A percentile compares a stretch with the other conserved stretches of the same genome.
Conservation (phyloP, 2,113 vertebrate genomes). For the Syngnathus floridae region DNA sequence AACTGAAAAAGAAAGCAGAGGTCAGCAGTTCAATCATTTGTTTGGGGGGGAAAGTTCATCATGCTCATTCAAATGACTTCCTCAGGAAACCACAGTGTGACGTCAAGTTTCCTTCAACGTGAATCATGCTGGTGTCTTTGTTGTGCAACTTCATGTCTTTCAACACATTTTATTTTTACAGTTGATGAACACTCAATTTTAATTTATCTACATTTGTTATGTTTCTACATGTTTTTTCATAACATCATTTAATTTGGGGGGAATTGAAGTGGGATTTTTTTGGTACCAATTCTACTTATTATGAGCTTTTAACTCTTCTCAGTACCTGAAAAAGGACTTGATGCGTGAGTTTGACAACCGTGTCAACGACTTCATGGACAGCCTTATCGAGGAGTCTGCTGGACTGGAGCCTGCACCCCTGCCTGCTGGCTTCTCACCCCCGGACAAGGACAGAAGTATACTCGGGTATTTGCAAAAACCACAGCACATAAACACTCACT, state of each 20-base stretch:
- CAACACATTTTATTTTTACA: background rate
- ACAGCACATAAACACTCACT: background rate
- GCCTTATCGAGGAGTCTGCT: slow-evolving; percentile 80
- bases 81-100: background rate
- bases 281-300: background rate
- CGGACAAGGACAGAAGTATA: slow-evolving; percentile 77
- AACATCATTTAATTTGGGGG: background rate
- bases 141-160: background rate
- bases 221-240: background rate
- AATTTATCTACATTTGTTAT: background rate
- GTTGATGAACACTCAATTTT: background rate
- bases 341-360: slow-evolving; percentile 86
- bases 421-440: slow-evolving; percentile 67
- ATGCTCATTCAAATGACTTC: background rate
- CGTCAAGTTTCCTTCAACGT: background rate
- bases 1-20: slow-evolving; percentile 70
- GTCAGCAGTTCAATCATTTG: slow-evolving; percentile 37
- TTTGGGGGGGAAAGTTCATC: background rate
- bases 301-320: background rate
- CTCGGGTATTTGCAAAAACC: slow-evolving; percentile 61
- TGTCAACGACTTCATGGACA: slow-evolving; percentile 85
- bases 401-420: slow-evolving; percentile 71
- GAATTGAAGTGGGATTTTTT: background rate
- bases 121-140: background rate
- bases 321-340: slow-evolving; percentile 84